Evolutionary conservation across 1,140 invertebrate species (phyloP).

Genomic region (Drosophila malerkotliana): DNA sequence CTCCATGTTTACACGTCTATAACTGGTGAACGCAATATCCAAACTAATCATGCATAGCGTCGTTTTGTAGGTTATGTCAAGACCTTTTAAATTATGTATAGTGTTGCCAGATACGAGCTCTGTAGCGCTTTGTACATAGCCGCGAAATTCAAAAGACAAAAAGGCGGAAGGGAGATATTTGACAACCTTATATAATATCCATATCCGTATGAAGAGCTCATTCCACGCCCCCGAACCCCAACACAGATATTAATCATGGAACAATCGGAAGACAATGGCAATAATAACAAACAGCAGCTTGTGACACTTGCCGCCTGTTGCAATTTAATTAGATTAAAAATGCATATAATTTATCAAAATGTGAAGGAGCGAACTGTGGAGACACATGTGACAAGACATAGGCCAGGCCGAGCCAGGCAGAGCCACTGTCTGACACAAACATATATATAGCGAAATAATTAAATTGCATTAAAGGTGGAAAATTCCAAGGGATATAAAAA

Average conservation of each 20-base stretch:
- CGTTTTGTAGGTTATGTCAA: too few species aligned
- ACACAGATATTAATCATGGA: constrained; percentile 37
- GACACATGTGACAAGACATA: constrained; percentile 63
- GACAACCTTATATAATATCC: too few species aligned
- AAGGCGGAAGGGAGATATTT: too few species aligned
- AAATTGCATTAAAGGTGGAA: constrained; percentile 67
- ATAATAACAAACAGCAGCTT: constrained; percentile 26
- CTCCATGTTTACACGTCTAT: too few species aligned
- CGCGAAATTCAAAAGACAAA: too few species aligned
- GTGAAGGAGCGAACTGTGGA: constrained; percentile 3
- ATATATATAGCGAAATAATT: constrained; percentile 65
- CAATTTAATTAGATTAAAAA: constrained; percentile 72
- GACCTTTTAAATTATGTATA: too few species aligned
- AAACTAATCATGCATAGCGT: too few species aligned
- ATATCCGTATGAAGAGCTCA: background rate
- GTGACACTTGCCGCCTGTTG: constrained; percentile 56
- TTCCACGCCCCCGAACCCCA: background rate
- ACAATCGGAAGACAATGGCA: constrained; percentile 20
- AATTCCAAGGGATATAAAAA: background rate
- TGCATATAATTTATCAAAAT: constrained; percentile 74
- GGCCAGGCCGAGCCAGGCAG: constrained; percentile 38
- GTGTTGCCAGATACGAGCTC: too few species aligned
- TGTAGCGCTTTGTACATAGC: too few species aligned
- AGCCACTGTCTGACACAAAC: constrained; percentile 22
- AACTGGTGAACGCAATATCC: too few species aligned